Conservation (phyloP, 2,113 vertebrate species). For the Nanger granti region DNA sequence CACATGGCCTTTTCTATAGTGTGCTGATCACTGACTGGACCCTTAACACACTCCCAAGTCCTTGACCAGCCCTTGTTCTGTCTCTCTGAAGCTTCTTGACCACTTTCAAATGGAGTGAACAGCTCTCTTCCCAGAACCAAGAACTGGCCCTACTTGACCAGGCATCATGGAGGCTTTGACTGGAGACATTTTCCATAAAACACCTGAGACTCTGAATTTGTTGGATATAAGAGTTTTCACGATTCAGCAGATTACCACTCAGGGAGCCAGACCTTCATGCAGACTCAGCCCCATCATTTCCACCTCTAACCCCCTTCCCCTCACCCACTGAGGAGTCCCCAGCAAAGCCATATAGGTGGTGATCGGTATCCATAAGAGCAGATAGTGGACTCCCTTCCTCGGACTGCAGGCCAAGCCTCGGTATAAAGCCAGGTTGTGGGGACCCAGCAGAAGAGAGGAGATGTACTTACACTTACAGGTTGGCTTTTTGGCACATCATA, state of each 20-base stretch:
- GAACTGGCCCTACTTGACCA: background rate
- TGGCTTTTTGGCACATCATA: constrained; percentile 99
- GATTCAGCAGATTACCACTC: background rate
- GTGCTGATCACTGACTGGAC: background rate
- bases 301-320: too few relatives aligned
- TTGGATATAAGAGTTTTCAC: background rate
- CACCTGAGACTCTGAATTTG: background rate
- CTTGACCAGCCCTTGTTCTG: background rate
- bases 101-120: background rate
- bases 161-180: background rate
- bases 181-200: background rate
- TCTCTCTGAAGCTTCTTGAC: background rate
- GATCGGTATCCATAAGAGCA: background rate
- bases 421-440: accelerated
- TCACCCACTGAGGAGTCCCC: background rate
- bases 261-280: background rate
- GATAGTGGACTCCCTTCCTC: background rate
- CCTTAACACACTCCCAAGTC: background rate
- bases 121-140: background rate
- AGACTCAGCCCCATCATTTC: background rate
- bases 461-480: constrained; percentile 94
- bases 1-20: background rate
- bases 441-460: background rate
- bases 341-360: background rate
- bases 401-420: background rate